Base-by-base conservation (phyloP, 2,797 vertebrate species). In the Channa striata region DNA sequence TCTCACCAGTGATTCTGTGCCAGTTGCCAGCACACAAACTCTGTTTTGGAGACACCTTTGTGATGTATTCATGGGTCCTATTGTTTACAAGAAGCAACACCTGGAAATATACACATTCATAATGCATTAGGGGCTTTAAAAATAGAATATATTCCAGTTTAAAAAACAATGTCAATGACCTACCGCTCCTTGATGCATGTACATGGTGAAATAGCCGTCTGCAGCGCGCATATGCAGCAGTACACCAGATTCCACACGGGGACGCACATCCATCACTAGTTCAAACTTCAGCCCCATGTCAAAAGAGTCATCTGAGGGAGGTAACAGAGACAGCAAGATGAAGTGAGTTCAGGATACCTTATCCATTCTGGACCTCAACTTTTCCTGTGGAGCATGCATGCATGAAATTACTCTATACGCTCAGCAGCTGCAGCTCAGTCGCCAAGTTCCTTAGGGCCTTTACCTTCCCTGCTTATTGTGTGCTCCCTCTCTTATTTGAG, bases 1-100 rank as follows among this genome's bases (percentile, higher is more conserved):
- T 13, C 80, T 93, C 49, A 99, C 97, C 96, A 89, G 95, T 95
- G 66, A 99, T 94, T 85, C 93, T 93, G 89, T 99, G 96, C 97
- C 97, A 99, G 65, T 74, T 93, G 48, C 97, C 96, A 39, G 95
- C 94, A 11, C 97, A 99, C 58, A 98, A 83, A 69, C 91, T 94
- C 72, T 94, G 94, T 75, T 86, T 94, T 11, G 95, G 93, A 69
- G 89, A 90, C 9, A 97, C 95, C 67, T 94, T 93, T 49, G 96
- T 97, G 78, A 93, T 95, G 90, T 96, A 97, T 69, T 96, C 94
- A 43, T 82, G 89, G 60, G 94, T 87, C 8, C 95, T 95, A 5
- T 97, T 95, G 58, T 95, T 96, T 66, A 98, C 89, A 78, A 95
- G 92, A 54, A 96, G 94, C 82, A 93, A 92, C 65, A 98, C 96